Conservation (phyloP, 2,888 invertebrate species). For the Andrena fulva region DNA sequence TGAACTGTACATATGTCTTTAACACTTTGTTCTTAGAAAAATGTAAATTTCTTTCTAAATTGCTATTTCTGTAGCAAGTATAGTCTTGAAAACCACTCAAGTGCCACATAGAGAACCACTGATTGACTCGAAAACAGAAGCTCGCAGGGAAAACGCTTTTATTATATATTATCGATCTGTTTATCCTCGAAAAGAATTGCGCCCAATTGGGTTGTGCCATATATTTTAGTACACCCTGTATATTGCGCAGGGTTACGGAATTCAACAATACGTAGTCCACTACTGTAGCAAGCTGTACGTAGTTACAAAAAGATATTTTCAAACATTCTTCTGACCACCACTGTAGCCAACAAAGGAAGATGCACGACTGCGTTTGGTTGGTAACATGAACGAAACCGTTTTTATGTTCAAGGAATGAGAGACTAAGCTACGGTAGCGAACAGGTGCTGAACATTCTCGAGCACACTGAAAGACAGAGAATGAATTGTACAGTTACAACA, state of each 20-base stretch:
- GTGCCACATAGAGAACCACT: too few relatives aligned
- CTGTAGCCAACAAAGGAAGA: constrained; percentile 11
- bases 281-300: background rate
- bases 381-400: constrained; percentile 9
- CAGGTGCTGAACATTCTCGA: constrained; percentile 8
- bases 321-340: background rate
- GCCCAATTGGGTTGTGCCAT: too few relatives aligned
- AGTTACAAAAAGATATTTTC: background rate
- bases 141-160: too few relatives aligned
- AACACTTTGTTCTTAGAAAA: too few relatives aligned
- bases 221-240: too few relatives aligned
- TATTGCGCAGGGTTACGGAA: background rate
- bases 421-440: constrained; percentile 32
- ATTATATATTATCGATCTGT: too few relatives aligned
- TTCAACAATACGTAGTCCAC: background rate
- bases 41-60: too few relatives aligned
- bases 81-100: too few relatives aligned
- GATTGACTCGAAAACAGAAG: too few relatives aligned
- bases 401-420: constrained; percentile 19
- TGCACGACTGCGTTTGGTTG: constrained; percentile 38
- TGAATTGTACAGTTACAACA: constrained; percentile 38
- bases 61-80: too few relatives aligned
- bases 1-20: too few relatives aligned
- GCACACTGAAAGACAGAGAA: constrained; percentile 19
- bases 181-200: too few relatives aligned